Evolutionary conservation across 2,888 invertebrate species (phyloP).

Genomic region (Eupithecia inturbata): DNA sequence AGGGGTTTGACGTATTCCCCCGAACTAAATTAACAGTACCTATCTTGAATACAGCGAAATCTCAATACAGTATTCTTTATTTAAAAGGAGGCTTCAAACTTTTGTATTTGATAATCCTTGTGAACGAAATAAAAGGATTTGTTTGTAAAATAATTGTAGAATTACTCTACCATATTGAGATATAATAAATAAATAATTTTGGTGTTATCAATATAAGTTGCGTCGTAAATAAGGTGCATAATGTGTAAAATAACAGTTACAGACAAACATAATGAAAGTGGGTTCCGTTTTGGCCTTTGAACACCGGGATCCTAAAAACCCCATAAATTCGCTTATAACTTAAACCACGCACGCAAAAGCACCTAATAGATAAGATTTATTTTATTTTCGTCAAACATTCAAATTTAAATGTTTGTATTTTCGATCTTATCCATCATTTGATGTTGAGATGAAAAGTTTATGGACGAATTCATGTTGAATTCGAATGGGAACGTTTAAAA

Average conservation of each 20-base stretch:
- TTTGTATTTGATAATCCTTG: too few species aligned
- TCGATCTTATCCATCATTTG: conserved; percentile 51
- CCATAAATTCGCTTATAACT: conserved; percentile 19
- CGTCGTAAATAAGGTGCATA: background rate
- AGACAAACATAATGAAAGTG: background rate
- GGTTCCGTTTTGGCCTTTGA: background rate
- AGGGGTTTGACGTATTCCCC: background rate
- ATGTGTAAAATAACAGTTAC: background rate
- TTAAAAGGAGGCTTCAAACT: background rate
- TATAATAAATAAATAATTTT: too few species aligned
- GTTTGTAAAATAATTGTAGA: too few species aligned
- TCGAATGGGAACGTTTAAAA: background rate
- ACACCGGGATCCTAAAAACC: background rate
- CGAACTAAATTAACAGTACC: background rate
- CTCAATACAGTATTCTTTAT: background rate
- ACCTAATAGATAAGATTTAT: conserved; percentile 57
- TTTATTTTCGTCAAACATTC: conserved; percentile 60
- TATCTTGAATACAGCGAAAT: background rate
- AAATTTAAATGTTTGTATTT: conserved; percentile 55
- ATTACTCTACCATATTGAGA: too few species aligned
- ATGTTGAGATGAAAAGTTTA: conserved; percentile 34
- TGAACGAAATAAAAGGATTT: too few species aligned
- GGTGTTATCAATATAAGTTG: too few species aligned
- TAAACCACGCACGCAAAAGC: conserved; percentile 30
- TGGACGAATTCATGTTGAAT: conserved; percentile 25